Base-by-base conservation (phyloP, 1,140 invertebrate species). In the Hycleus phaleratus region DNA sequence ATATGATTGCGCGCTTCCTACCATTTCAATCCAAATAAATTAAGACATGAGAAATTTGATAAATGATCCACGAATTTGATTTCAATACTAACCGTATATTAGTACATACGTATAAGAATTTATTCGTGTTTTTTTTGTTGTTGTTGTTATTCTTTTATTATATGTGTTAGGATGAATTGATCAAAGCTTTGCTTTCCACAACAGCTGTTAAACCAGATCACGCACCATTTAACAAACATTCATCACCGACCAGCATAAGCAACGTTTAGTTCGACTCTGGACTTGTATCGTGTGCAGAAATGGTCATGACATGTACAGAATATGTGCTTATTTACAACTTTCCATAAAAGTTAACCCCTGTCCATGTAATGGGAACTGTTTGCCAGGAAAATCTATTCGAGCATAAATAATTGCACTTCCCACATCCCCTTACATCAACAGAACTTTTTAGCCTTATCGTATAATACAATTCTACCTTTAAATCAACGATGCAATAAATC, bases 321-420 rank as follows among this genome's bases (percentile, higher is more conserved):
- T 46, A 57, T 58, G 49, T 61, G 59, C 54, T 57, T 61, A 61
- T 61, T 61, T 61, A 61, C 59, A 61, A 52, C 59, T 57, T 50
- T 50, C 55, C 49, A 58, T 61, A 61, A 61, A 61, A 61, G 53
- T 61, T 53, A 45, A 53, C 43, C 32, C 43, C 51, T 53, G 51
- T 26, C 43, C n/a, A 53, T 53, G 43, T 53, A 53, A 53, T 42
- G 25, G 24, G 51, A 46, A 32, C 18, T 49, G 26, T 49, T 10
- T 38, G 9, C 48, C 48, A 10, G 25, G 48, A 49, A 32, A 32
- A 49, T 32, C 48, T 49, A 10, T 11, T 26, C 24, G 24, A 38
- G 48, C 24, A 38, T 32, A 49, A 26, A 38, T 49, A 38, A 49
- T 49, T 49, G 25, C 48, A 38, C 25, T 10, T 26, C 24, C 46